These are phyloP conservation scores for Philhelius pedissequus DNA, from an alignment of 2,888 invertebrate genomes.

Conservation along the genomic window DNA sequence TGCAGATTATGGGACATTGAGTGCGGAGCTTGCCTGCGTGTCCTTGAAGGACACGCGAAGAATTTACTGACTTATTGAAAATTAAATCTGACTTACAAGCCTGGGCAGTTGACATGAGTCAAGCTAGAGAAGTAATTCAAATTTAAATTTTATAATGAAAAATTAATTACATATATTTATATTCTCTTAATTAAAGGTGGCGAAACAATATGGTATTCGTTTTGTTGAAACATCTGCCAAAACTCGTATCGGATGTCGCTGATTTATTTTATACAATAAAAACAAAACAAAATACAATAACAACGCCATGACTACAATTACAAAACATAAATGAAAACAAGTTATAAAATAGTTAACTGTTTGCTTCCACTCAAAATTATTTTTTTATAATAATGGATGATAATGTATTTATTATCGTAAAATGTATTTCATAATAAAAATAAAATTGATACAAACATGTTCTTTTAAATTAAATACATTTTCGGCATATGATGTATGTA, in stretches of 20 bases:
- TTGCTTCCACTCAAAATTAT: constrained; percentile 17
- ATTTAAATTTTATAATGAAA: constrained; percentile 26
- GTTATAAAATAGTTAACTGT: constrained; percentile 4
- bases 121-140: constrained; percentile 89
- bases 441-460: neutral
- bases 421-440: constrained; percentile 43
- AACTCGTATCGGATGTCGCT: constrained; percentile 99
- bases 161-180: neutral
- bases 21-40: no score
- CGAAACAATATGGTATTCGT: constrained; percentile 96
- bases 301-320: constrained; percentile 60
- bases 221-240: constrained; percentile 99
- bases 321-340: constrained; percentile 15
- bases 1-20: no score
- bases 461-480: neutral
- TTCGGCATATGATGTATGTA: neutral
- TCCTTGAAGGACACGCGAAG: no score
- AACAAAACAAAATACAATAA: constrained; percentile 21
- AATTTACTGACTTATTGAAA: no score
- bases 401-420: constrained; percentile 61
- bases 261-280: constrained; percentile 97
- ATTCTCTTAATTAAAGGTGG: constrained; percentile 82
- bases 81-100: constrained; percentile 98
- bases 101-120: constrained; percentile 96
- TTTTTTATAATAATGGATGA: constrained; percentile 50